Evolutionary conservation across 30 jellyfish, hydroid and myxozoan genomes (phyloP).

Genomic region (Mastigias papua): DNA sequence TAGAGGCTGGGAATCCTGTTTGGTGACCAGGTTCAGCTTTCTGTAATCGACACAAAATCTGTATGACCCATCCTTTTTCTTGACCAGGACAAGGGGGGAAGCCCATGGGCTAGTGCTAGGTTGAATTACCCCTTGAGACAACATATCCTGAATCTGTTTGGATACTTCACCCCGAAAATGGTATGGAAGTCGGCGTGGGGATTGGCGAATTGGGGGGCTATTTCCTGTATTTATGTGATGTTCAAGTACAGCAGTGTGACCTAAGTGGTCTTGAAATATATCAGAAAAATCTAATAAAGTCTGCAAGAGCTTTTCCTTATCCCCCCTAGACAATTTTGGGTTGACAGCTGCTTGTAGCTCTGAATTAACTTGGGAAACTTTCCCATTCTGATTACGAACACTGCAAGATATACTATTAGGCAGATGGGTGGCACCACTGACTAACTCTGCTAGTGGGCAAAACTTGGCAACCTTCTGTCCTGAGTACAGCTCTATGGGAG

Average conservation of each 20-base stretch:
- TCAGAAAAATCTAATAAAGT: conserved; percentile 25
- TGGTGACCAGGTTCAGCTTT: conserved; percentile 52
- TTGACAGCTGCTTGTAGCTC: conserved; percentile 15
- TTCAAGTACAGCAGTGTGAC: conserved; percentile 38
- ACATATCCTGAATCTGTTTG: conserved; percentile 22
- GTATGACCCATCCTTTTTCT: conserved; percentile 45
- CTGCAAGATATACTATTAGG: conserved; percentile 5
- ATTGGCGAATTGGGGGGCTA: conserved; percentile 18
- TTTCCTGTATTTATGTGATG: conserved; percentile 9
- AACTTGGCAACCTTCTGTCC: conserved; percentile 19
- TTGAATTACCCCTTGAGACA: conserved; percentile 22
- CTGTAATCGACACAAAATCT: conserved; percentile 54
- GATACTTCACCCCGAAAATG: not conserved
- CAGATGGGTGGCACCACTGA: conserved; percentile 16
- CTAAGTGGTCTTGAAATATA: conserved; percentile 6
- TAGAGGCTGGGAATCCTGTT: conserved; percentile 65
- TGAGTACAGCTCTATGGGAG: conserved; percentile 12
- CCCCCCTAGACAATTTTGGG: conserved; percentile 13
- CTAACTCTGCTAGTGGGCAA: conserved; percentile 37
- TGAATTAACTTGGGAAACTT: conserved; percentile 1
- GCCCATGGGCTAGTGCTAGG: conserved; percentile 43
- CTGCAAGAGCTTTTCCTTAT: conserved; percentile 1
- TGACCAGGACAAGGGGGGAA: conserved; percentile 35
- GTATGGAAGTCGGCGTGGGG: conserved; percentile 23
- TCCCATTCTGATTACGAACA: not conserved